phyloP scores from a whole-genome alignment of 2,797 vertebrate species.

The Poecilia velifera region DNA sequence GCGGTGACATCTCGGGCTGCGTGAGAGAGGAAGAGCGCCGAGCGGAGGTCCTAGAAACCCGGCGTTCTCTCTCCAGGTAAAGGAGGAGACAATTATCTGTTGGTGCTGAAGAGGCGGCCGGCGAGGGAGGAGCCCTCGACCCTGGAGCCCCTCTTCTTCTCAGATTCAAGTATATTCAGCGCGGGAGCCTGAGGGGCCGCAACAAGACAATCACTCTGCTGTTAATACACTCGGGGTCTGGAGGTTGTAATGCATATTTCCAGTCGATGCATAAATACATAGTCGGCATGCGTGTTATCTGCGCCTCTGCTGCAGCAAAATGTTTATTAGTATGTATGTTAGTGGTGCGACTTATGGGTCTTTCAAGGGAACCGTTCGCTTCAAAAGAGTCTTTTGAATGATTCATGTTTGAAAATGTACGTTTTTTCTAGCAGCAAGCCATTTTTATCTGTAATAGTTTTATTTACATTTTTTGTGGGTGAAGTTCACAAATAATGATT shows the following conservation, averaged over 20 bases:
- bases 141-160: conserved; percentile 24
- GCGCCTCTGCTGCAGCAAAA: conserved; percentile 9
- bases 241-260: conserved; percentile 35
- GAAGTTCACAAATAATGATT: no score
- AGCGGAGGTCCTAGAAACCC: conserved; percentile 77
- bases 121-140: conserved; percentile 49
- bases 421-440: no score
- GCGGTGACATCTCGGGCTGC: conserved; percentile 66
- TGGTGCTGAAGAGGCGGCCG: conserved; percentile 39
- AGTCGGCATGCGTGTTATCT: conserved; percentile 23
- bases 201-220: conserved; percentile 54
- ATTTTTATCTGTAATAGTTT: no score
- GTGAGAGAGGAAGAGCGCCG: conserved; percentile 56
- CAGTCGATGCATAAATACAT: conserved; percentile 24
- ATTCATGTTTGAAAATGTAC: no score
- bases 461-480: no score
- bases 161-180: conserved; percentile 50
- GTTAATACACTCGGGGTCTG: conserved; percentile 45
- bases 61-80: conserved; percentile 60
- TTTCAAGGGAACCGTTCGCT: no score
- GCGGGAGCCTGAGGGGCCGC: conserved; percentile 52
- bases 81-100: conserved; percentile 77
- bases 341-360: no score
- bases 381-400: no score
- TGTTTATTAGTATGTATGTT: background rate